Percentiles rank a stretch among this genome's conserved stretches.
phyloP scores from a whole-genome alignment of 2,113 vertebrate genomes.

The Syngnathoides biaculeatus region DNA sequence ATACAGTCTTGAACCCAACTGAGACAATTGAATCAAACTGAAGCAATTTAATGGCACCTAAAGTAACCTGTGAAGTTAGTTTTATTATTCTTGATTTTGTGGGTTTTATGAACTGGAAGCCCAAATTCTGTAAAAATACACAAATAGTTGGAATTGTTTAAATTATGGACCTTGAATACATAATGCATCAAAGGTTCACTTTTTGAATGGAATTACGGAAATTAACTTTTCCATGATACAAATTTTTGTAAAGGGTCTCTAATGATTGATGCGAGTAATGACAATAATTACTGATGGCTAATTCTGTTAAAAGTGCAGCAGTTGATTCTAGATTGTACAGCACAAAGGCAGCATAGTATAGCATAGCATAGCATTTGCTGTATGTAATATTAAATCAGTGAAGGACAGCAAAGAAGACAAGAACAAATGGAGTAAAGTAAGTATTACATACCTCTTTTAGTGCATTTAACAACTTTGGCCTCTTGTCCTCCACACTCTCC shows the following conservation, averaged over 20 bases:
- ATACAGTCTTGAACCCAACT: too few species aligned
- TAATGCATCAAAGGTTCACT: too few species aligned
- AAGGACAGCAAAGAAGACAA: not conserved
- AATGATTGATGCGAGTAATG: not conserved
- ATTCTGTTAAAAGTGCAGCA: not conserved
- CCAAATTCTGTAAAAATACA: too few species aligned
- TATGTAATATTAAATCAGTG: not conserved
- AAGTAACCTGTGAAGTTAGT: too few species aligned
- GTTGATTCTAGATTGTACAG: not conserved
- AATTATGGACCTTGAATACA: too few species aligned
- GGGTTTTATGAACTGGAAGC: too few species aligned
- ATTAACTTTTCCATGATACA: too few species aligned
- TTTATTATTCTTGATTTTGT: too few species aligned
- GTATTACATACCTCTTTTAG: conserved; percentile 84
- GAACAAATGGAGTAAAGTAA: not conserved
- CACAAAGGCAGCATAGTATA: not conserved
- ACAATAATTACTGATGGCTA: not conserved
- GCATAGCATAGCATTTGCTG: not conserved
- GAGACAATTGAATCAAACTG: too few species aligned
- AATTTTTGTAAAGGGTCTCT: not conserved
- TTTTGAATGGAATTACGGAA: too few species aligned
- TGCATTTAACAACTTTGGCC: conserved; percentile 94
- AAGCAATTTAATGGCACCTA: too few species aligned
- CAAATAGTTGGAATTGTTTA: too few species aligned
- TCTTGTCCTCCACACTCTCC: conserved; percentile 96